A percentile compares a stretch with the other conserved stretches of the same genome.
These are phyloP conservation scores for Arrhopalites spinosus DNA, from an alignment of 2,888 invertebrate species.

Conservation along the genomic window DNA sequence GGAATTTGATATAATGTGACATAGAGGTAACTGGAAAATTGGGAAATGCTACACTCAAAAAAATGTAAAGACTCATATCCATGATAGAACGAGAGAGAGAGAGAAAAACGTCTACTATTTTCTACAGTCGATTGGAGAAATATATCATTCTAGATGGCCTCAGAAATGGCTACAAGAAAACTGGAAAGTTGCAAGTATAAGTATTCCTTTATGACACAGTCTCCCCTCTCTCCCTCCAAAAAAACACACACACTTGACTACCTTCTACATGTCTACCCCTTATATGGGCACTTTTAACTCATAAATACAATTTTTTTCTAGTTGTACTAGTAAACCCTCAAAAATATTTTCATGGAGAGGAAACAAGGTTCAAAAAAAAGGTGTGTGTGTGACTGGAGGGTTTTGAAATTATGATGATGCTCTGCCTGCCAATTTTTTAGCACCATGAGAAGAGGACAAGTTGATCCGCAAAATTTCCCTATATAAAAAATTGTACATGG, in stretches of 20 bases:
- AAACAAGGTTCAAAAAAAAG: too few relatives aligned
- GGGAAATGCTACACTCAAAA: background rate
- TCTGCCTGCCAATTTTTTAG: too few relatives aligned
- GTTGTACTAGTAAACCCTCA: too few relatives aligned
- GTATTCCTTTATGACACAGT: conserved; percentile 2
- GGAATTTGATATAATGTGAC: conserved; percentile 31
- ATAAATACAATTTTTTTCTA: too few relatives aligned
- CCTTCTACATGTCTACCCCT: too few relatives aligned
- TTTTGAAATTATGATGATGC: too few relatives aligned
- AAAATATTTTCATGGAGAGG: too few relatives aligned
- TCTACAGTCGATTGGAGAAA: conserved; percentile 38
- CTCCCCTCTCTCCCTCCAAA: background rate
- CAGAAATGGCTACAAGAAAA: conserved; percentile 40
- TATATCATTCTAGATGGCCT: conserved; percentile 37
- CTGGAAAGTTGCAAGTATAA: conserved; percentile 36
- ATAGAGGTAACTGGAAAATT: conserved; percentile 2
- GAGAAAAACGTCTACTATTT: conserved; percentile 13
- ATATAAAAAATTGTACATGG: too few relatives aligned
- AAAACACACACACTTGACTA: background rate
- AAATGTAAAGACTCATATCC: background rate
- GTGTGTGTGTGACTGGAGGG: too few relatives aligned
- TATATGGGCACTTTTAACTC: too few relatives aligned
- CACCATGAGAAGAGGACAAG: too few relatives aligned
- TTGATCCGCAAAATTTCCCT: too few relatives aligned
- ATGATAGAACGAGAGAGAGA: background rate